These are phyloP conservation scores for Ptiloglossa arizonensis DNA, from an alignment of 1,140 invertebrate genomes.

Conservation along the genomic window DNA sequence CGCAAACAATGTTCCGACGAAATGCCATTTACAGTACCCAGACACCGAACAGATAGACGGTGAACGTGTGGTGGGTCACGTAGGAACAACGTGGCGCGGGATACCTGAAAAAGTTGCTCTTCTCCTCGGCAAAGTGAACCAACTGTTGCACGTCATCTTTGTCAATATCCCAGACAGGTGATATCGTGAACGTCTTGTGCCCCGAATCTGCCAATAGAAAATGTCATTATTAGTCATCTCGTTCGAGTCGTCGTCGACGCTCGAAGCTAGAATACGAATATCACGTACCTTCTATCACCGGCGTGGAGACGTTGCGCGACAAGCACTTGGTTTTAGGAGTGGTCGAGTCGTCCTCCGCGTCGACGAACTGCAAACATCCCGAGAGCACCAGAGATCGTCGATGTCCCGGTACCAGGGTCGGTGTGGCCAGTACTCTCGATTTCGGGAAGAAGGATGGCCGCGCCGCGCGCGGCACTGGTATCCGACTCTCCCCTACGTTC, in stretches of 20 bases:
- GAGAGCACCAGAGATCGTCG: slow-evolving; percentile 60
- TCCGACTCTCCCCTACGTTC: slow-evolving; percentile 76
- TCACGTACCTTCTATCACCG: slow-evolving; percentile 54
- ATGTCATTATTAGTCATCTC: neutral
- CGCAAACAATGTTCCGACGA: neutral
- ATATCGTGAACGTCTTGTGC: slow-evolving; percentile 65
- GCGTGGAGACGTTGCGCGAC: slow-evolving; percentile 46
- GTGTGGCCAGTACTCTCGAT: slow-evolving; percentile 63
- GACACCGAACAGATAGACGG: neutral
- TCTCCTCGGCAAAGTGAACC: slow-evolving; percentile 70
- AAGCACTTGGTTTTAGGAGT: slow-evolving; percentile 51
- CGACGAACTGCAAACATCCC: slow-evolving; percentile 63
- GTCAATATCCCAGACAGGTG: slow-evolving; percentile 69
- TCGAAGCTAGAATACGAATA: neutral
- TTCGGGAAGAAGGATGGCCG: slow-evolving; percentile 77
- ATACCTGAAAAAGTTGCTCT: slow-evolving; percentile 72
- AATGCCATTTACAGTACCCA: neutral
- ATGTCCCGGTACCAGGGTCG: slow-evolving; percentile 59
- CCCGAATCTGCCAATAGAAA: slow-evolving; percentile 41
- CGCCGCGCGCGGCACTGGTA: slow-evolving; percentile 72
- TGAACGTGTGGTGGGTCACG: neutral
- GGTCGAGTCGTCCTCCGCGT: slow-evolving; percentile 52
- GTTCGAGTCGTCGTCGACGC: neutral
- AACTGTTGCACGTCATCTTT: slow-evolving; percentile 71
- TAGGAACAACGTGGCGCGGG: neutral